Percentiles rank a stretch among this genome's conserved stretches.
Evolutionary conservation across 2,888 invertebrate species (phyloP).

Genomic region (Hirtodrosophila histrioides): DNA sequence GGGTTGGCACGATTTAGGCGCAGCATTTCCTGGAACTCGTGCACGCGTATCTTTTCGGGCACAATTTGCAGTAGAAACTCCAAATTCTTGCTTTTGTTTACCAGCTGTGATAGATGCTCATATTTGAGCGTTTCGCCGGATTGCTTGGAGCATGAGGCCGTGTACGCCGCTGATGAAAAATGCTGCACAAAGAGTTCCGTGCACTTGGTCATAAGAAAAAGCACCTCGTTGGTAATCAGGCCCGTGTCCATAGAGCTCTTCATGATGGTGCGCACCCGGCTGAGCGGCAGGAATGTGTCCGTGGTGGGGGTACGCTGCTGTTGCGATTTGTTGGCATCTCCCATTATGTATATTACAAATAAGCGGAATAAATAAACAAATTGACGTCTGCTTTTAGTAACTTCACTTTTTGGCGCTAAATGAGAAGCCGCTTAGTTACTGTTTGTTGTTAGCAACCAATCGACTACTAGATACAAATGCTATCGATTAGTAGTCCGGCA

Average conservation of each 20-base stretch:
- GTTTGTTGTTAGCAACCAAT: slow-evolving; percentile 3
- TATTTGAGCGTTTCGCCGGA: slow-evolving; percentile 73
- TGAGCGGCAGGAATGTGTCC: slow-evolving; percentile 77
- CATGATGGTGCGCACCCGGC: slow-evolving; percentile 83
- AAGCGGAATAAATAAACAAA: not conserved
- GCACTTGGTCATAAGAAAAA: slow-evolving; percentile 80
- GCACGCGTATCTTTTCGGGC: slow-evolving; percentile 82
- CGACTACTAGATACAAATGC: not conserved
- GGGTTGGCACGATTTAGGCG: slow-evolving; percentile 42
- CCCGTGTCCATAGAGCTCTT: slow-evolving; percentile 83
- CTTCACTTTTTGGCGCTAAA: slow-evolving; percentile 33
- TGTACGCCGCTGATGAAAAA: slow-evolving; percentile 76
- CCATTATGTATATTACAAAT: slow-evolving; percentile 19
- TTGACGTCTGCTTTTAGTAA: not conserved
- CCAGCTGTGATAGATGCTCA: slow-evolving; percentile 79
- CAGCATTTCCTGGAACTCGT: slow-evolving; percentile 81
- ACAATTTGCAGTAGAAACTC: slow-evolving; percentile 83
- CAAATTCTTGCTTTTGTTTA: slow-evolving; percentile 74
- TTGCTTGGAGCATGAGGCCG: slow-evolving; percentile 37
- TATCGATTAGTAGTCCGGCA: slow-evolving; percentile 6
- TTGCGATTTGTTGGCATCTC: slow-evolving; percentile 16
- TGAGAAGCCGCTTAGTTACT: not conserved
- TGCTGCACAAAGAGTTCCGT: slow-evolving; percentile 83
- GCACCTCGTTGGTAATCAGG: slow-evolving; percentile 78
- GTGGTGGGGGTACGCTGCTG: slow-evolving; percentile 38